These are phyloP conservation scores for Lasius fuliginosus DNA, from an alignment of 2,888 invertebrate species.

Conservation along the genomic window DNA sequence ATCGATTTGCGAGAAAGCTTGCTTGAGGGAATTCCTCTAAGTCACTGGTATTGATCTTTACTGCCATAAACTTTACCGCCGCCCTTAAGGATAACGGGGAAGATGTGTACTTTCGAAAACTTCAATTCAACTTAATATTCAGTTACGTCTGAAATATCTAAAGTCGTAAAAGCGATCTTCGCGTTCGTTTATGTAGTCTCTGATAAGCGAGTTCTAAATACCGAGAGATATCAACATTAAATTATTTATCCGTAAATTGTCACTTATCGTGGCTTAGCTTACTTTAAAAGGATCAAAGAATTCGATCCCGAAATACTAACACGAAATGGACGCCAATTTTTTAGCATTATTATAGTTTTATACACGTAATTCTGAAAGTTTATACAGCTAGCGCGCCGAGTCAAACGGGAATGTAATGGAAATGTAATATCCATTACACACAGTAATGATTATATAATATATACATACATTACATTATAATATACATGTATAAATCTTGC, in stretches of 20 bases:
- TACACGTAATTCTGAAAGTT: background rate
- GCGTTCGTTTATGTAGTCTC: background rate
- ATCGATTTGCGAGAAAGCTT: slow-evolving; percentile 35
- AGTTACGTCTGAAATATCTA: slow-evolving; percentile 1
- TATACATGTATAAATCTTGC: background rate
- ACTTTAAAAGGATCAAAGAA: background rate
- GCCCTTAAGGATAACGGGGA: slow-evolving; percentile 40
- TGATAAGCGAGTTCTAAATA: background rate
- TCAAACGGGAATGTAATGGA: background rate
- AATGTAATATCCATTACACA: slow-evolving; percentile 5
- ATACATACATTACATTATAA: background rate
- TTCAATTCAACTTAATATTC: slow-evolving; percentile 19
- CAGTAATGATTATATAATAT: background rate
- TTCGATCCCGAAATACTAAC: background rate
- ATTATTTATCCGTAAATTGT: background rate
- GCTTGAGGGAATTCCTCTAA: slow-evolving; percentile 49
- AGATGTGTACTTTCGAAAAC: slow-evolving; percentile 34
- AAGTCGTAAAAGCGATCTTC: slow-evolving; percentile 13
- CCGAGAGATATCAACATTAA: background rate
- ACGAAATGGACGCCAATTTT: background rate
- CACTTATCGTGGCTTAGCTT: background rate
- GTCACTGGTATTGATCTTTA: slow-evolving; percentile 47
- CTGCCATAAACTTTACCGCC: slow-evolving; percentile 44
- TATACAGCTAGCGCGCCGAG: background rate
- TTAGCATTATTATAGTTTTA: slow-evolving; percentile 2